These are phyloP conservation scores for Brenthis hecate DNA, from an alignment of 2,888 invertebrate species.

Conservation along the genomic window DNA sequence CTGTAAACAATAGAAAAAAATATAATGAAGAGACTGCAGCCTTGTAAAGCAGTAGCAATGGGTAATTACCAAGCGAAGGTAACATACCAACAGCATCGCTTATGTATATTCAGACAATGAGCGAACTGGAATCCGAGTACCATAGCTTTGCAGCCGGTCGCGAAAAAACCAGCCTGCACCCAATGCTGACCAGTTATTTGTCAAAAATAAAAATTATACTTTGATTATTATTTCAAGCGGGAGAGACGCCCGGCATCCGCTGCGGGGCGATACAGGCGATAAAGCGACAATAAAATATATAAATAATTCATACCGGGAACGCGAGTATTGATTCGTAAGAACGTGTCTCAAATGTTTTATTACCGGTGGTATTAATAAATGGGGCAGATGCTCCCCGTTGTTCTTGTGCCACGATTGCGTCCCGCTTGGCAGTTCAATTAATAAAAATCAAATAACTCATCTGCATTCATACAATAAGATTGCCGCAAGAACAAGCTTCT, in stretches of 20 bases:
- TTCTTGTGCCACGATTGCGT: slow-evolving; percentile 60
- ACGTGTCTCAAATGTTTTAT: slow-evolving; percentile 81
- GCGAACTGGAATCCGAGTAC: slow-evolving; percentile 26
- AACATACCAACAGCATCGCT: slow-evolving; percentile 26
- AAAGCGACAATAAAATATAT: slow-evolving; percentile 80
- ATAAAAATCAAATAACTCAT: slow-evolving; percentile 69
- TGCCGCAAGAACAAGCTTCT: slow-evolving; percentile 21
- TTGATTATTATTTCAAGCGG: slow-evolving; percentile 76
- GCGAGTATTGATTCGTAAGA: slow-evolving; percentile 78
- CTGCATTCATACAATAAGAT: slow-evolving; percentile 40
- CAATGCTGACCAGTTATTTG: slow-evolving; percentile 73
- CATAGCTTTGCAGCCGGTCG: slow-evolving; percentile 27
- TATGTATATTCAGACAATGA: slow-evolving; percentile 38
- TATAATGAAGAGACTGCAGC: not conserved
- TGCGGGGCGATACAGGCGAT: slow-evolving; percentile 69
- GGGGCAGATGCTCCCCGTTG: slow-evolving; percentile 69
- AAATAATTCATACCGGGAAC: slow-evolving; percentile 75
- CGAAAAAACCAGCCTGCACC: slow-evolving; percentile 44
- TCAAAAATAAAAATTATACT: slow-evolving; percentile 78
- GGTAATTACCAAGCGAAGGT: slow-evolving; percentile 30
- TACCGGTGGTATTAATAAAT: slow-evolving; percentile 73
- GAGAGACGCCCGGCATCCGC: slow-evolving; percentile 57
- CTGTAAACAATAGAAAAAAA: slow-evolving; percentile 11
- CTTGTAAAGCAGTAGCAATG: slow-evolving; percentile 17
- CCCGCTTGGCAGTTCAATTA: slow-evolving; percentile 67